Evolutionary conservation across 2,888 invertebrate genomes (phyloP), one percentile per base, ranked within the genome.

Genomic region (Spicauda simplicius): DNA sequence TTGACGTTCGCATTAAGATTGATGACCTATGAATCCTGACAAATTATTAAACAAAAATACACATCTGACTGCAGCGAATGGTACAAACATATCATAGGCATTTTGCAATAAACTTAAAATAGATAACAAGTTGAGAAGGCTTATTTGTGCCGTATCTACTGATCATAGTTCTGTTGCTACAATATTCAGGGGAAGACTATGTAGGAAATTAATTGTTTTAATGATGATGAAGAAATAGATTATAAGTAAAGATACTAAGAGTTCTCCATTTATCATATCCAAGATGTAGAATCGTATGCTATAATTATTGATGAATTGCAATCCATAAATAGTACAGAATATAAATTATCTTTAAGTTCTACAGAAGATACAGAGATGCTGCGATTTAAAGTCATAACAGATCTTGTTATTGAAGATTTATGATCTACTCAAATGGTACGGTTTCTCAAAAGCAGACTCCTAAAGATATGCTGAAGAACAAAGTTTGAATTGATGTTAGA

Each of bases 351-450:
- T 33, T 8, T 1, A 33, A 10, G 8, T 33, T 33, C 33, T 33
- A 4, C 10, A 33, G 8, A 4, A 64, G 57, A 64, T 52, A n/a
- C 20, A 50, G 52, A 33, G 25, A 57, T 64, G 58, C 33, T 64
- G 56, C 56, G 56, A 57, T 64, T 56, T 50, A 64, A 64, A 50
- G 52, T 37, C 52, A 64, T 52, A 64, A 58, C 37, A 58, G 64
- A 57, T 50, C 57, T 64, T 57, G 57, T 64, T 52, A 58, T 52
- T 19, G 53, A 53, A 37, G 64, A 64, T 64, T 64, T 58, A 64
- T 45, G 64, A 45, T 64, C 64, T 57, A 57, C 50, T 64, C 58
- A 64, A 64, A 58, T 53, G 64, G 64, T 48, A 48, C 45, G 48
- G 48, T 58, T 50, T 57, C 57, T 58, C 20, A 18, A 53, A 64